phyloP scores from a whole-genome alignment of 2,797 vertebrate species.

The Melanotaenia nigrans region DNA sequence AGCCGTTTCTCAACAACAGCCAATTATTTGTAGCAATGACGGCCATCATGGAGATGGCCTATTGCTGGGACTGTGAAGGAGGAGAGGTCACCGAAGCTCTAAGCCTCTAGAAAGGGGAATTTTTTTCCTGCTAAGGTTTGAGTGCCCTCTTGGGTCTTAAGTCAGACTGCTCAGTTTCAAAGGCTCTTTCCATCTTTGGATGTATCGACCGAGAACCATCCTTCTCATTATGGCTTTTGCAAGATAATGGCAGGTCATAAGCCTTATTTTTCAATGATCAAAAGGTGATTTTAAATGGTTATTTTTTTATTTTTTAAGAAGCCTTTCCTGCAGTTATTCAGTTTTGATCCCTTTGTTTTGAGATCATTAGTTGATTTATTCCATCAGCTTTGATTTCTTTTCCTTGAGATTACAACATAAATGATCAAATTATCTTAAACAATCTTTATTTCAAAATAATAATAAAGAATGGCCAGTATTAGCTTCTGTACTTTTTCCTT shows the following conservation, averaged over 20 bases:
- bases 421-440: no score
- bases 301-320: not conserved
- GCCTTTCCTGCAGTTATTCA: no score
- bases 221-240: not conserved
- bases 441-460: no score
- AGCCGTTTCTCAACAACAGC: constrained; percentile 22
- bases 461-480: no score
- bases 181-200: not conserved
- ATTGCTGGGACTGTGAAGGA: constrained; percentile 16
- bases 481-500: no score
- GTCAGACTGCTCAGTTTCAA: constrained; percentile 15
- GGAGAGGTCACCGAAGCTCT: constrained; percentile 24
- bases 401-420: no score
- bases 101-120: constrained; percentile 1
- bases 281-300: not conserved
- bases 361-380: no score
- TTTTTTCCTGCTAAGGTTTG: constrained; percentile 7
- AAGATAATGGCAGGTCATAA: not conserved
- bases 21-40: constrained; percentile 49
- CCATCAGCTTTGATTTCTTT: no score
- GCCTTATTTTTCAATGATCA: not conserved
- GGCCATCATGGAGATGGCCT: constrained; percentile 6
- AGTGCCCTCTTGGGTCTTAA: constrained; percentile 14
- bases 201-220: not conserved
- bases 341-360: no score